Conservation (phyloP, 2,888 invertebrate species). For the Poecilobothrus nobilitatus region DNA sequence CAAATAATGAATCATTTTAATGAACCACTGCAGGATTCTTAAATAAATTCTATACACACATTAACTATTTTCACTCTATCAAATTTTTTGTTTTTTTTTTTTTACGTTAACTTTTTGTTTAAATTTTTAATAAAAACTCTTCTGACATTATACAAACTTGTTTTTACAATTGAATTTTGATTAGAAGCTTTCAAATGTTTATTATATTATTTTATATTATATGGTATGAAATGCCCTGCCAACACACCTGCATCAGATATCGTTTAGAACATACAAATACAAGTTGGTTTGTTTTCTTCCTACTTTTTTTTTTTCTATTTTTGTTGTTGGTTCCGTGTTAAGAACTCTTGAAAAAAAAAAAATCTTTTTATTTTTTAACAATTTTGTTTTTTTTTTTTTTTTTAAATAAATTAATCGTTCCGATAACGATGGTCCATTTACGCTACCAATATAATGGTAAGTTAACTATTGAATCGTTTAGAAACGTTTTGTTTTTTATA, state of each 20-base stretch:
- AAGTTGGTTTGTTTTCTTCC: too few relatives aligned
- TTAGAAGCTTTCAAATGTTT: neutral
- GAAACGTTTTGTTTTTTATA: too few relatives aligned
- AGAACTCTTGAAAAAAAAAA: neutral
- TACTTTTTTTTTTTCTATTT: too few relatives aligned
- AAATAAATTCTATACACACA: too few relatives aligned
- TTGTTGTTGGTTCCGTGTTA: neutral
- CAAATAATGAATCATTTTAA: too few relatives aligned
- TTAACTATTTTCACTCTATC: too few relatives aligned
- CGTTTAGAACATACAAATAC: neutral
- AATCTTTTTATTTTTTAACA: neutral
- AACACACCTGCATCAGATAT: conserved; percentile 1
- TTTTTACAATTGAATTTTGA: neutral
- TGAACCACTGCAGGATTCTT: too few relatives aligned
- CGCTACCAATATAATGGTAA: neutral
- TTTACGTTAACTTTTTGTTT: too few relatives aligned
- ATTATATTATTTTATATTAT: too few relatives aligned
- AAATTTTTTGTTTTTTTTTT: too few relatives aligned
- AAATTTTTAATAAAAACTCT: too few relatives aligned
- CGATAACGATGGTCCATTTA: conserved; percentile 6
- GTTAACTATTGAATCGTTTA: too few relatives aligned
- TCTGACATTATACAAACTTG: neutral
- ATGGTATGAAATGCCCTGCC: neutral
- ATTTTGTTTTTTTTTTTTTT: neutral
- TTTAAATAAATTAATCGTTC: conserved; percentile 2